Base-by-base conservation (phyloP, 1,140 invertebrate species). In the Saccostrea glomerata region DNA sequence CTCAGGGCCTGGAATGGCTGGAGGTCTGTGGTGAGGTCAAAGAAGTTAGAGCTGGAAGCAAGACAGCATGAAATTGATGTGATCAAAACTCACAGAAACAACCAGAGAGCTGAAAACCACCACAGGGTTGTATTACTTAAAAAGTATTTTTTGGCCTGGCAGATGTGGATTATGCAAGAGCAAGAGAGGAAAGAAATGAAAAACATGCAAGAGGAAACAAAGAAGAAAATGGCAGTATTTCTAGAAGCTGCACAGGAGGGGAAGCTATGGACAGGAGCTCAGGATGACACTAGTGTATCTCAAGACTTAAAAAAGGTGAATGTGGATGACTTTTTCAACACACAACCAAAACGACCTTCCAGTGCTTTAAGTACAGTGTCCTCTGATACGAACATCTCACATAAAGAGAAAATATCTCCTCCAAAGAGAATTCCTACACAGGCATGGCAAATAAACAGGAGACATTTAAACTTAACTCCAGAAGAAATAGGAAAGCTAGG, bases 1-100 rank as follows among this genome's bases (percentile, higher is more conserved):
- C 88, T 95, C 20, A 90, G 92, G 30, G 90, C 91, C 5, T 95
- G 93, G 93, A 94, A 93, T 87, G 93, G 93, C 12, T 95, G 94
- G 94, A 92, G 92, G 66, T 90, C 92, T 4, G 92, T 90, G 60
- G 89, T 91, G 12, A 90, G 93, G 30, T 86, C 89, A 25, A 87
- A 87, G 25, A 89, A 84, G 47, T 66, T 94, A 58, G 93, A 93
- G 12, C 40, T 90, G 60, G 93, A 93, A 66, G 92, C 92, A 2
- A 90, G 88, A 58, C 89, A 92, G 56, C 92, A 94, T 86, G 90
- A 94, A 84, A 84, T 90, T 20, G 87, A 92, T 82, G 85, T 93
- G 20, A 89, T 92, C n/a, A 89, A 93, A 70, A 90, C 89, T 7
- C 92, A 94, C 86, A 94, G 94, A 73, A 93, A 94, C 83, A 89